Base-by-base conservation (phyloP, 2,113 vertebrate genomes). In the Zapus hudsonius region DNA sequence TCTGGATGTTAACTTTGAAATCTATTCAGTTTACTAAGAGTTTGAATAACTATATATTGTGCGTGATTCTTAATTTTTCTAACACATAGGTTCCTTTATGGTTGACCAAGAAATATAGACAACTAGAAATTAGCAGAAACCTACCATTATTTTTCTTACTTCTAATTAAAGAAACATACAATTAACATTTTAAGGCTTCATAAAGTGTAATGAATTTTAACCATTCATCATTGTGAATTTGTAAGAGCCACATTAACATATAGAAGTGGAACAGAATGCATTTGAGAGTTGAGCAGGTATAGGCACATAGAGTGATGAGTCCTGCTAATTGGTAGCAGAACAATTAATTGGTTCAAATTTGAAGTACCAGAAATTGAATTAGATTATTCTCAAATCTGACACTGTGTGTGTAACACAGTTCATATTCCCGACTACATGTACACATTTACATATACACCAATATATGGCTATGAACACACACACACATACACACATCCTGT, bases 41-140 rank as follows among this genome's bases (percentile, higher is more conserved):
- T 93, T 93, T 84, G 29, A 89, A 80, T 92, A 70, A 61, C 13
- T 89, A 31, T 55, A 70, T 72, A 55, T 85, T 88, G 57, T 87
- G 87, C 44, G 87, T 55, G 19, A 59, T 33, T 91, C 20, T 16
- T 75, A 17, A 91, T 52, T 91, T 66, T 38, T 93, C 36, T 94
- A 86, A 83, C 13, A 22, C 29, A 84, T 55, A 67, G 67, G 12
- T 81, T 94, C 61, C 61, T 83, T 92, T 25, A 31, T 70, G 67
- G 81, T 84, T 93, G 75, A 94, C 86, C 64, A 69, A 23, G 13
- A 31, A 27, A 64, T 82, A 91, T 82, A 85, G 64, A 64, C 16
- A 76, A 29, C n/a, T 78, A 73, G 6, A 90, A 76, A 42, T 90
- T 31, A 90, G 33, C 44, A 73, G 74, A 90, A 93, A 70, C 15